These are phyloP conservation scores for Tricholauxania praeusta DNA, from an alignment of 2,888 invertebrate species.

Conservation along the genomic window DNA sequence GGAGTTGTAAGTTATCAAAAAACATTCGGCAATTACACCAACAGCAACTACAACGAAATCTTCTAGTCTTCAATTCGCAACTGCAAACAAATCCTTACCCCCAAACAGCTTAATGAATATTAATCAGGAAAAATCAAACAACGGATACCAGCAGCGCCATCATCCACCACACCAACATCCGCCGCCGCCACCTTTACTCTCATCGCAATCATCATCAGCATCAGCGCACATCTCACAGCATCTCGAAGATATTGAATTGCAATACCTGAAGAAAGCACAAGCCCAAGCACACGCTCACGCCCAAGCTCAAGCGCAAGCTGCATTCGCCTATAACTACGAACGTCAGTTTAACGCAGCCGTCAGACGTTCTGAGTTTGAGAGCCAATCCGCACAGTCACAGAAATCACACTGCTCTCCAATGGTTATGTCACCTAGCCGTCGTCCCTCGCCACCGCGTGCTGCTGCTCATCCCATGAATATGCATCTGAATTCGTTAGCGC, in stretches of 20 bases:
- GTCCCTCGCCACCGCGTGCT: constrained; percentile 72
- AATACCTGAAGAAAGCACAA: constrained; percentile 52
- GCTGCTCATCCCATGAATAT: constrained; percentile 69
- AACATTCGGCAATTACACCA: constrained; percentile 28
- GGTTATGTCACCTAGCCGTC: constrained; percentile 79
- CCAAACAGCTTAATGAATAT: constrained; percentile 63
- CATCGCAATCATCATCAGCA: constrained; percentile 34
- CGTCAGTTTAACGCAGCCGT: constrained; percentile 43
- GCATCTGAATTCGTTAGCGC: constrained; percentile 65
- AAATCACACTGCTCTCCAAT: constrained; percentile 47
- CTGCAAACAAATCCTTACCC: constrained; percentile 41
- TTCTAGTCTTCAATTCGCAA: constrained; percentile 56
- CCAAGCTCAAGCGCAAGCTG: constrained; percentile 33
- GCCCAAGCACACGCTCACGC: constrained; percentile 43
- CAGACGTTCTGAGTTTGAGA: constrained; percentile 19
- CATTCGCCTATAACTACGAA: constrained; percentile 55
- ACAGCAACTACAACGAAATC: constrained; percentile 39
- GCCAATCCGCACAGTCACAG: constrained; percentile 3
- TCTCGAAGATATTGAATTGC: constrained; percentile 48
- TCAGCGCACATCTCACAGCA: constrained; percentile 36
- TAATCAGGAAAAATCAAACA: constrained; percentile 57
- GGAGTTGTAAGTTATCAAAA: constrained; percentile 41
- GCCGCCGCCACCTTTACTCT: constrained; percentile 36
- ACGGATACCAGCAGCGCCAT: constrained; percentile 52
- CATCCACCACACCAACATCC: constrained; percentile 47